Percentiles rank a stretch among this genome's conserved stretches.
Evolutionary conservation across 2,797 vertebrate genomes (phyloP).

Genomic region (Coregonus sp.): DNA sequence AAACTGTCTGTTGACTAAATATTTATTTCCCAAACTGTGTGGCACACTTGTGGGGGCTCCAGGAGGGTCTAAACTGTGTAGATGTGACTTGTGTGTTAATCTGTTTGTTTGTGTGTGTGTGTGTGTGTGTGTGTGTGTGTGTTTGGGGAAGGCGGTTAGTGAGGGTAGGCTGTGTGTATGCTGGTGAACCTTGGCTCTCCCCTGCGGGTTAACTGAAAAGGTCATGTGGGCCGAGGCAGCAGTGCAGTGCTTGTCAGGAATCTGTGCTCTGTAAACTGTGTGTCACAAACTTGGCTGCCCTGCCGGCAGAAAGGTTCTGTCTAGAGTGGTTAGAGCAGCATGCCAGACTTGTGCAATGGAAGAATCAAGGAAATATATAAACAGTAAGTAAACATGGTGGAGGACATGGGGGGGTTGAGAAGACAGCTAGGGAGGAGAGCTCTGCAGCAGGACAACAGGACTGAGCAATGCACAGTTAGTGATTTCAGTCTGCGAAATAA

Average conservation of each 20-base stretch:
- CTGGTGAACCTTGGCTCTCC: conserved; percentile 38
- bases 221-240: conserved; percentile 47
- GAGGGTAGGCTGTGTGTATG: neutral
- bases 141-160: neutral
- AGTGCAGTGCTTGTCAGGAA: conserved; percentile 44
- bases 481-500: neutral
- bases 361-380: conserved; percentile 39
- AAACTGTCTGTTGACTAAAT: neutral
- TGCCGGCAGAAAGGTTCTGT: neutral
- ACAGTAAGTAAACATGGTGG: conserved; percentile 30
- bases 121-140: conserved; percentile 8
- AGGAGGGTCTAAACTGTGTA: neutral
- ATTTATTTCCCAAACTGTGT: neutral
- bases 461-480: neutral
- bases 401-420: neutral
- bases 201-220: conserved; percentile 64
- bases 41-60: neutral
- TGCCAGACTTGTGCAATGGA: conserved; percentile 36
- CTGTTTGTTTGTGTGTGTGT: neutral
- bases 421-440: neutral
- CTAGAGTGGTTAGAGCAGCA: conserved; percentile 14
- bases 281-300: conserved; percentile 15
- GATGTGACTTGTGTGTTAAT: neutral
- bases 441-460: neutral
- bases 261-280: conserved; percentile 25